A percentile compares a stretch with the other conserved stretches of the same genome.
Conservation (phyloP, 1,140 invertebrate genomes). For the Lordiphosa collinella region DNA sequence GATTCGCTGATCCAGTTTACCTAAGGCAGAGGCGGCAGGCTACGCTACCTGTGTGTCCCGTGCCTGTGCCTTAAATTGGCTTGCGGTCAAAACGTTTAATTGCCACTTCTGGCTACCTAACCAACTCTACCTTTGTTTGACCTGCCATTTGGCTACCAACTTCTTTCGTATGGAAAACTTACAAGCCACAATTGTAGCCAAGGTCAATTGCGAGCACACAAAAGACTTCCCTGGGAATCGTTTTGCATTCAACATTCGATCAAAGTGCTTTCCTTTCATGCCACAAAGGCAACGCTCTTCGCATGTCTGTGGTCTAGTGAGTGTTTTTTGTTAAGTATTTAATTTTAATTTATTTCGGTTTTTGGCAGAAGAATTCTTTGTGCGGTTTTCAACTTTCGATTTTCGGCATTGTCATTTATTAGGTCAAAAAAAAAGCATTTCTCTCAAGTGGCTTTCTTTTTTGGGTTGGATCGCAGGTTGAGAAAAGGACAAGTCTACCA, state of each 20-base stretch:
- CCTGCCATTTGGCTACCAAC: conserved; percentile 49
- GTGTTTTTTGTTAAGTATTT: neutral
- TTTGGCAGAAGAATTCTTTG: conserved; percentile 21
- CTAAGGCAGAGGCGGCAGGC: neutral
- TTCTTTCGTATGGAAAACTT: conserved; percentile 14
- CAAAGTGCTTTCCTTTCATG: conserved; percentile 3
- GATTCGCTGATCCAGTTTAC: conserved; percentile 48
- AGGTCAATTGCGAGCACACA: conserved; percentile 50
- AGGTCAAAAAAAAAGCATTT: conserved; percentile 42
- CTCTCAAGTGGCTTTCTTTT: conserved; percentile 34
- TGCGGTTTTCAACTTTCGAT: conserved; percentile 71
- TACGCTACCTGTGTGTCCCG: conserved; percentile 13
- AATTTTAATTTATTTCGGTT: too few relatives aligned
- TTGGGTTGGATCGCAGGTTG: neutral
- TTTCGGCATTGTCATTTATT: conserved; percentile 49
- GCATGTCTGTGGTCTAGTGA: conserved; percentile 72
- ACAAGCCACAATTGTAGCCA: conserved; percentile 63
- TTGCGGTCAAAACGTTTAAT: conserved; percentile 79
- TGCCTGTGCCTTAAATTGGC: conserved; percentile 66
- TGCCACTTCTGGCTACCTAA: conserved; percentile 15
- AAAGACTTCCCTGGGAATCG: conserved; percentile 19
- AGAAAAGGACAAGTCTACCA: too few relatives aligned
- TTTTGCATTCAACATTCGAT: conserved; percentile 12
- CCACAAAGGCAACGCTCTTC: conserved; percentile 6
- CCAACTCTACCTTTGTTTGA: conserved; percentile 32